Base-by-base conservation (phyloP, 2,797 vertebrate genomes). In the Ctenochaetus hawaiiensis region DNA sequence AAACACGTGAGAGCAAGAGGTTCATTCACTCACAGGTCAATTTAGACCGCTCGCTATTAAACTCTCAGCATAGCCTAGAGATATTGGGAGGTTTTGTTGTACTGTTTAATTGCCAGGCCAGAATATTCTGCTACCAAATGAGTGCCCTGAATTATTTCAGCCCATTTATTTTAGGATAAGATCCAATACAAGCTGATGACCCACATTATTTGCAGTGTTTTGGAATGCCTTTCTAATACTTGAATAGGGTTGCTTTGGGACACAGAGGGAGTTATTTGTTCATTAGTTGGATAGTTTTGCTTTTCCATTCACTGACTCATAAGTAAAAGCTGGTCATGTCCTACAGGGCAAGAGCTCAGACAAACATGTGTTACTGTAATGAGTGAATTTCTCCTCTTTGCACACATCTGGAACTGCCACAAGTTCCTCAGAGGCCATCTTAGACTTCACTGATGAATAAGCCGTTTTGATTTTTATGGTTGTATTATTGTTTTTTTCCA, bases 1-100 rank as follows among this genome's bases (percentile, higher is more conserved):
- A 90, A 84, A 73, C 88, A 88, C 81, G 59, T 89, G 92, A 93
- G 89, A 83, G 82, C 70, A 73, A 83, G 77, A 54, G 83, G 84
- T 87, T 91, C 83, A 90, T 84, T 83, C 48, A 71, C 77, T 83
- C 82, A 60, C 77, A 72, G 71, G 77, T 90, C 85, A 86, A 75
- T 83, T 85, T 81, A 72, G 75, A 74, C 54, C 6, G 39, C 72
- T 75, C 22, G 49, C 83, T 79, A 74, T 85, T 88, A 82, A 88
- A 86, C 78, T 80, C 80, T 12, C 77, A 69, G 58, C 74, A 78
- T 75, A 51, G 72, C 69, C 43, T 11, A 30, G 72, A 85, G 78
- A 87, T 77, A 57, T 75, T 72, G 44, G 45, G 75, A 67, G 52
- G 75, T 81, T 75, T 82, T 88, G 71, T 76, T 80, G 53, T 75